Evolutionary conservation across 2,888 invertebrate genomes (phyloP).

Genomic region (Drosophila subquinaria): DNA sequence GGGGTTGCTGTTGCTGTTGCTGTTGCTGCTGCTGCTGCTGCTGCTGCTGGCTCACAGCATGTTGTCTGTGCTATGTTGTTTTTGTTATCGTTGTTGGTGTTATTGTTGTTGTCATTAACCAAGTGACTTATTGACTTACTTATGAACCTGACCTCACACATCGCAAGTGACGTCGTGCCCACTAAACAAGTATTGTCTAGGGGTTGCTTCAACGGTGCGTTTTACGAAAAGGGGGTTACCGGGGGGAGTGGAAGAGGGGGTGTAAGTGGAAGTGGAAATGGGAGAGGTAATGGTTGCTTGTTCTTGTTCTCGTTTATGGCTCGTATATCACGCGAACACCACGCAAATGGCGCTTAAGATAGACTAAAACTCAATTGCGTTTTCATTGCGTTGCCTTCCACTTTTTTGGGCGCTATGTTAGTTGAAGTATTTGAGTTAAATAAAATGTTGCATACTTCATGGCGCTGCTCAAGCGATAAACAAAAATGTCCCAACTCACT

Average conservation of each 20-base stretch:
- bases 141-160: slow-evolving; percentile 79
- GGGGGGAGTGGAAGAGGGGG: background rate
- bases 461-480: slow-evolving; percentile 63
- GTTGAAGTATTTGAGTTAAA: slow-evolving; percentile 57
- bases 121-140: slow-evolving; percentile 79
- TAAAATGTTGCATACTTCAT: slow-evolving; percentile 72
- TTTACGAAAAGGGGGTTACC: background rate
- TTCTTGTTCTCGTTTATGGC: slow-evolving; percentile 49
- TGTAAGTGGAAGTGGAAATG: background rate
- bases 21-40: slow-evolving; percentile 26
- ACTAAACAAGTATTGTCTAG: slow-evolving; percentile 39
- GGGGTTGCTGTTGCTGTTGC: slow-evolving; percentile 27
- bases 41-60: slow-evolving; percentile 1
- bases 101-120: slow-evolving; percentile 69
- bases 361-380: slow-evolving; percentile 61
- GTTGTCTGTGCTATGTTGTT: slow-evolving; percentile 8
- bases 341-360: slow-evolving; percentile 59
- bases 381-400: slow-evolving; percentile 50
- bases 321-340: slow-evolving; percentile 64
- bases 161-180: slow-evolving; percentile 48
- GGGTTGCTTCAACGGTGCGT: slow-evolving; percentile 25
- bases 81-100: background rate
- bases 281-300: background rate
- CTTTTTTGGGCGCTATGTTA: slow-evolving; percentile 26
- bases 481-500: slow-evolving; percentile 45